A percentile compares a stretch with the other conserved stretches of the same genome.
Evolutionary conservation across 1,140 invertebrate species (phyloP).

Genomic region (Brachionus calyciflorus): DNA sequence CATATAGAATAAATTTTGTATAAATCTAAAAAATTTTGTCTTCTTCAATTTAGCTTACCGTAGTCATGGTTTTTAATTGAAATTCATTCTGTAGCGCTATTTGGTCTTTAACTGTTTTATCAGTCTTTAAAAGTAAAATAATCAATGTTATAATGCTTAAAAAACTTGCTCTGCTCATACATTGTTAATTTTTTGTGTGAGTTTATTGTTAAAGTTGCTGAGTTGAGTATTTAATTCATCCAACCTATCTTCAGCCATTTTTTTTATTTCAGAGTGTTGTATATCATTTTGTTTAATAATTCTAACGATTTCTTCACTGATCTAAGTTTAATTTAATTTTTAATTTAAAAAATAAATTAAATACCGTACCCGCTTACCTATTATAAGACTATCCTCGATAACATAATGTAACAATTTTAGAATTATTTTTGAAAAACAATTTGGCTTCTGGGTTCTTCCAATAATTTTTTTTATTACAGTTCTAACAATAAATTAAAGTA

Average conservation of each 20-base stretch:
- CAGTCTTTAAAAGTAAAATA: conserved; percentile 1
- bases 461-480: too few species aligned
- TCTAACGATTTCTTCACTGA: conserved; percentile 1
- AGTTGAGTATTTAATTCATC: neutral
- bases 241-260: neutral
- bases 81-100: conserved; percentile 16
- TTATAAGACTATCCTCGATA: too few species aligned
- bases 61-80: conserved; percentile 19
- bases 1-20: neutral
- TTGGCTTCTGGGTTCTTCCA: too few species aligned
- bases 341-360: too few species aligned
- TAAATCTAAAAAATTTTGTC: neutral
- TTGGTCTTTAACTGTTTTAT: conserved; percentile 23
- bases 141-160: neutral
- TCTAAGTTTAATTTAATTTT: too few species aligned
- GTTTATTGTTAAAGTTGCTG: neutral
- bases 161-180: neutral
- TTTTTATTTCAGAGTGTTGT: conserved; percentile 24
- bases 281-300: conserved; percentile 32
- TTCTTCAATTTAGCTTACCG: neutral
- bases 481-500: too few species aligned
- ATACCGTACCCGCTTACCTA: too few species aligned
- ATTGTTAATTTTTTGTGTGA: conserved; percentile 9
- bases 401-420: too few species aligned
- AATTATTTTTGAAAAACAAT: too few species aligned